phyloP scores from a whole-genome alignment of 2,797 vertebrate species.

The Threskiornis aethiopicus region DNA sequence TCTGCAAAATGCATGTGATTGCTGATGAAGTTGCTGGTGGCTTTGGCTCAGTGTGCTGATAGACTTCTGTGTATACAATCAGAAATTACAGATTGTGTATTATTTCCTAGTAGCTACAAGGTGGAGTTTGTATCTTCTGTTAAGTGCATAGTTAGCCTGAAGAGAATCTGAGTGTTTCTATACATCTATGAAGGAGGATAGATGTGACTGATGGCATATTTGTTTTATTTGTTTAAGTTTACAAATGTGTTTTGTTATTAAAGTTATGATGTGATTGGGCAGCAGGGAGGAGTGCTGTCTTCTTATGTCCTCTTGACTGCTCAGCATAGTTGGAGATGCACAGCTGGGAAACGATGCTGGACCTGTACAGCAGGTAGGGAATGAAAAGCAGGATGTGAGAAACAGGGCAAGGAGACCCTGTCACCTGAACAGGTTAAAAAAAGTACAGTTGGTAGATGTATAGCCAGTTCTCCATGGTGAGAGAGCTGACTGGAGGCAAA shows the following conservation, averaged over 20 bases:
- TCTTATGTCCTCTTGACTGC: not conserved
- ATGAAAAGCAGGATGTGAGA: not conserved
- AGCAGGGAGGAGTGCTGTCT: not conserved
- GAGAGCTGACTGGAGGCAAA: not conserved
- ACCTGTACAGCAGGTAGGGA: not conserved
- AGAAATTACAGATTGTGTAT: not conserved
- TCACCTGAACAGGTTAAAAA: not conserved
- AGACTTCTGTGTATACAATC: not conserved
- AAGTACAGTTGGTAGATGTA: not conserved
- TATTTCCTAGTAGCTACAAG: not conserved
- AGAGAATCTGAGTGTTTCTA: not conserved
- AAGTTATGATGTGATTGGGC: not conserved
- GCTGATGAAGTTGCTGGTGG: not conserved
- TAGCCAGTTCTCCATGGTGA: not conserved
- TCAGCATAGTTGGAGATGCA: not conserved
- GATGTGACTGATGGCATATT: not conserved
- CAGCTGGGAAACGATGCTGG: not conserved
- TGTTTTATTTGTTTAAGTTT: not conserved
- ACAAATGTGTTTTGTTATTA: not conserved
- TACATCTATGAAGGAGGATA: not conserved
- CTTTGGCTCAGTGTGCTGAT: not conserved
- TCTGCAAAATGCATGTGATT: not conserved
- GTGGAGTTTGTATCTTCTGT: not conserved
- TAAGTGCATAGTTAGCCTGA: not conserved
- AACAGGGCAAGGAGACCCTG: not conserved